Base-by-base conservation (phyloP, 1,140 invertebrate species). In the Brachionus manjavacas region DNA sequence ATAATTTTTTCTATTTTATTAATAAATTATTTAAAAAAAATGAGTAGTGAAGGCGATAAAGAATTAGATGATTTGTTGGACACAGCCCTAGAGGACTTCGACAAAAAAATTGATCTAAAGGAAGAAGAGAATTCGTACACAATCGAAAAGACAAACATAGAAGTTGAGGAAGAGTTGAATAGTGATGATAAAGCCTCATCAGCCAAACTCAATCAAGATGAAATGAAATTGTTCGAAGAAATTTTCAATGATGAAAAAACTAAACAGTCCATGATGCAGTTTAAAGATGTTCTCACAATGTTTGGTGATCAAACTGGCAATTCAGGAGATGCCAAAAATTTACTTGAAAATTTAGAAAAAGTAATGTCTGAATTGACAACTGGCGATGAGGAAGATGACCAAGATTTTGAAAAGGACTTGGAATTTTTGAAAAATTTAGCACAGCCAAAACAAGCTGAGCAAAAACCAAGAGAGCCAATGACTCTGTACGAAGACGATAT, bases 201-300 rank as follows among this genome's bases (percentile, higher is more conserved):
- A 14, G 11, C 12, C 39, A 31, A 39, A 11, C 20, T 20, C 4
- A 31, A 60, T 7, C n/a, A 28, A 41, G 79, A 81, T 46, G 79
- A 81, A 23, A 39, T 81, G 52, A 81, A 81, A 28, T 35, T 81
- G 25, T 81, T 81, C 35, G 79, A 81, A 41, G 52, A 81, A 25
- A 81, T 81, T 16, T 81, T 81, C 20, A 81, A 64, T 25, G 25
- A 81, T 16, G 79, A 81, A 68, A 81, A 81, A 64, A 81, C 79
- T 12, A 28, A 43, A 35, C 49, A 81, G 28, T 68, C 52, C 4
- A 64, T 81, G 49, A 81, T 64, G 25, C 79, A 81, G 52, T 68
- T 81, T 41, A 81, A 68, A 60, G 79, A 81, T 64, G 79, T 68
- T 31, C 41, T 81, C 3, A 35, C 25, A 28, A 46, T 43, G 28